Percentiles rank a stretch among this genome's conserved stretches.
Conservation (phyloP, 2,113 vertebrate species). For the Ptilorrhoa leucosticta region DNA sequence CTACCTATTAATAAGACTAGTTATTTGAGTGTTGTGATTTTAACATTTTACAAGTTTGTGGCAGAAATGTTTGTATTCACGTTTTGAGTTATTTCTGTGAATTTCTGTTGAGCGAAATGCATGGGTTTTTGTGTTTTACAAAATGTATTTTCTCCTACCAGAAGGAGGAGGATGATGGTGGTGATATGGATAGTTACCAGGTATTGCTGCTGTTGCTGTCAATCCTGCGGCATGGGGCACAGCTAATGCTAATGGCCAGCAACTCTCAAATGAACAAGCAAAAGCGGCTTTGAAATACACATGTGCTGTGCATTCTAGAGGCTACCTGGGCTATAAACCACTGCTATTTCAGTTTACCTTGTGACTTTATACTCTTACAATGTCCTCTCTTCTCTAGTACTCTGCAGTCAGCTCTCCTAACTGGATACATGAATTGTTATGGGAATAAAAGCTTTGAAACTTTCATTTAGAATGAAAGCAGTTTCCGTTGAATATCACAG, state of each 20-base stretch:
- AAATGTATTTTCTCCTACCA: slow-evolving; percentile 91
- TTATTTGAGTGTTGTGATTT: neutral
- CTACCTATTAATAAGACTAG: neutral
- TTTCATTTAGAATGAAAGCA: neutral
- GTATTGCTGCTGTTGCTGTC: slow-evolving; percentile 85
- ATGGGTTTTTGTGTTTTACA: slow-evolving; percentile 78
- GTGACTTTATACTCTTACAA: neutral
- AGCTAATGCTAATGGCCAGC: slow-evolving; percentile 78
- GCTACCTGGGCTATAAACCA: slow-evolving; percentile 47
- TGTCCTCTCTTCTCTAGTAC: slow-evolving; percentile 2
- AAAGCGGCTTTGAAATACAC: slow-evolving; percentile 19
- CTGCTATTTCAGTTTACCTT: slow-evolving; percentile 24
- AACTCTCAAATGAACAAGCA: slow-evolving; percentile 39
- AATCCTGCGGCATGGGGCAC: slow-evolving; percentile 85
- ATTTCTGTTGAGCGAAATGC: slow-evolving; percentile 65
- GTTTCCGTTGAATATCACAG: neutral
- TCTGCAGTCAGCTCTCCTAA: slow-evolving; percentile 43
- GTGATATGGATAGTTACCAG: slow-evolving; percentile 99
- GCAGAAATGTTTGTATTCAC: neutral
- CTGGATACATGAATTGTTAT: neutral
- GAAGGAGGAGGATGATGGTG: slow-evolving; percentile 89
- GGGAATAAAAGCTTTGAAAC: neutral
- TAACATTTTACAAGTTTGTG: neutral
- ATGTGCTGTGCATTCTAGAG: slow-evolving; percentile 24
- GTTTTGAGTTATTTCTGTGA: slow-evolving; percentile 12